These are phyloP conservation scores for Zaprionus nigranus DNA, from an alignment of 1,140 invertebrate genomes.

Conservation along the genomic window DNA sequence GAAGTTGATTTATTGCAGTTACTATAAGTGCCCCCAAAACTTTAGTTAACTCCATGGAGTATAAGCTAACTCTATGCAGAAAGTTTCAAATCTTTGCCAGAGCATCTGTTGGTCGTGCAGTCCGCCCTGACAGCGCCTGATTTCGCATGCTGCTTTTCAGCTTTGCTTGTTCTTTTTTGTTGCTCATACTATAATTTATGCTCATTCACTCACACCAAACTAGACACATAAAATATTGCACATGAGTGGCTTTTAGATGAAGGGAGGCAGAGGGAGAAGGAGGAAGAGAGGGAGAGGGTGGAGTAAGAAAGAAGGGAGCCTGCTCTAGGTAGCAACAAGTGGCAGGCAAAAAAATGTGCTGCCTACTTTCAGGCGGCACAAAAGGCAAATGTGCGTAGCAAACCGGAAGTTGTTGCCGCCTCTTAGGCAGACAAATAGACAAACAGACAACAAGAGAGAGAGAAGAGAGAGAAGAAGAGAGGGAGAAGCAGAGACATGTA, in stretches of 20 bases:
- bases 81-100: slow-evolving; percentile 31
- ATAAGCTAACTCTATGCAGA: background rate
- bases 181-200: slow-evolving; percentile 61
- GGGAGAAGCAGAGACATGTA: background rate
- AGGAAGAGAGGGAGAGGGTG: background rate
- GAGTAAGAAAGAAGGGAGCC: background rate
- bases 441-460: slow-evolving; percentile 23
- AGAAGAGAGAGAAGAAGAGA: slow-evolving; percentile 17
- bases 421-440: slow-evolving; percentile 51
- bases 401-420: slow-evolving; percentile 64
- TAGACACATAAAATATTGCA: slow-evolving; percentile 70
- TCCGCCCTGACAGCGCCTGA: background rate
- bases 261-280: background rate
- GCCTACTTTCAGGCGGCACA: slow-evolving; percentile 34
- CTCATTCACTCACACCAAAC: slow-evolving; percentile 24
- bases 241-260: slow-evolving; percentile 62
- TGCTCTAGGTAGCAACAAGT: slow-evolving; percentile 61
- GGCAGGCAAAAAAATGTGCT: slow-evolving; percentile 23
- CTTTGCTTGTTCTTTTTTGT: background rate
- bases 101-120: background rate
- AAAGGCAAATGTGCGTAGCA: slow-evolving; percentile 49
- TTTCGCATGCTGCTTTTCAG: background rate
- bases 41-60: too few species aligned
- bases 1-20: background rate
- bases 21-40: too few species aligned